Conservation (phyloP, 2,888 invertebrate genomes). For the Drosophila cognata region DNA sequence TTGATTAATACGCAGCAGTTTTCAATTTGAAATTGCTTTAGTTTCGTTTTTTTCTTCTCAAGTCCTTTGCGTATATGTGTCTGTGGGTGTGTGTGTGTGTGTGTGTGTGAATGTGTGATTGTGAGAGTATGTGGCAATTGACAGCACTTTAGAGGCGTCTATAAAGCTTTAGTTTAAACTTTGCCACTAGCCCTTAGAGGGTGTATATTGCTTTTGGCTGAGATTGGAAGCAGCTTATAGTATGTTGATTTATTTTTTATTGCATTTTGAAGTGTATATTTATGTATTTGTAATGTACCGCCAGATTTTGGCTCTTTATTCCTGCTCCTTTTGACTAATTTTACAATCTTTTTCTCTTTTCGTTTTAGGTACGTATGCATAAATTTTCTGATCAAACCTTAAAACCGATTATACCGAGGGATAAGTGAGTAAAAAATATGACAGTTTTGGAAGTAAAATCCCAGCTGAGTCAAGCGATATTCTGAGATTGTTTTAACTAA, state of each 20-base stretch:
- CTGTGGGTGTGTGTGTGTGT: not conserved
- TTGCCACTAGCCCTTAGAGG: slow-evolving; percentile 11
- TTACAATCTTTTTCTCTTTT: slow-evolving; percentile 36
- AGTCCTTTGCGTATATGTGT: slow-evolving; percentile 14
- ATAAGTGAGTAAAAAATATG: slow-evolving; percentile 2
- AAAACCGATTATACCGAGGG: not conserved
- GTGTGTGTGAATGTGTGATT: slow-evolving; percentile 5
- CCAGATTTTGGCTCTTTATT: not conserved
- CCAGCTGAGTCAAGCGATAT: not conserved
- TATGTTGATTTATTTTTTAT: slow-evolving; percentile 60
- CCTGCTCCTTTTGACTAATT: slow-evolving; percentile 33
- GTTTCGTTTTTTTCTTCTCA: slow-evolving; percentile 43
- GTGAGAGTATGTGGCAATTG: slow-evolving; percentile 35
- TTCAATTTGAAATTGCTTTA: slow-evolving; percentile 76
- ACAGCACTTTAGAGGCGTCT: slow-evolving; percentile 43
- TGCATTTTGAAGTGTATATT: slow-evolving; percentile 34
- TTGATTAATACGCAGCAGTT: slow-evolving; percentile 78
- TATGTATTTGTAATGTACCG: not conserved
- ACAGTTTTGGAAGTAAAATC: slow-evolving; percentile 1
- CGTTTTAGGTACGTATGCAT: slow-evolving; percentile 69
- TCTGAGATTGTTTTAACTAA: not conserved
- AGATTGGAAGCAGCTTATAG: slow-evolving; percentile 52
- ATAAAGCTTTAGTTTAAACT: slow-evolving; percentile 29
- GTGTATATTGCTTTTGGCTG: slow-evolving; percentile 12
- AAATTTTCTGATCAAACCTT: slow-evolving; percentile 1